A percentile compares a stretch with the other conserved stretches of the same genome.
Evolutionary conservation across 37 sponge, comb jelly and placozoan species (phyloP).

Genomic region (Eunapius fragilis): DNA sequence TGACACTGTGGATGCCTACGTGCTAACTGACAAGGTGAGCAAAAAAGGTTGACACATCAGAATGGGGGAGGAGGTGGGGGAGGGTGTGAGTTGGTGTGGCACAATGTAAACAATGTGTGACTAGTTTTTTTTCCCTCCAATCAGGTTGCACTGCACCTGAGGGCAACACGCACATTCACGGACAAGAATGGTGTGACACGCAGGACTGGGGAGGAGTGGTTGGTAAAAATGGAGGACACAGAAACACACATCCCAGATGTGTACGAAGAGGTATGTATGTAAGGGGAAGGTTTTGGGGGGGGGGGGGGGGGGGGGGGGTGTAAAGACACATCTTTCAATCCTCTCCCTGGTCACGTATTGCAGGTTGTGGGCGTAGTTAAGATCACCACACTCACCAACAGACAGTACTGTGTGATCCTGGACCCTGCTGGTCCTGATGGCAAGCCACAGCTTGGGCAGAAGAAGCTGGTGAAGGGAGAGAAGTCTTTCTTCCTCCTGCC

Average conservation of each 20-base stretch:
- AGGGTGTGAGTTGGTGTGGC: neutral
- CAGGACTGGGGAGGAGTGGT: constrained; percentile 99
- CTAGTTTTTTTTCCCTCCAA: neutral
- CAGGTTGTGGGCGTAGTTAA: constrained; percentile 83
- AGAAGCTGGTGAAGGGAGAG: constrained; percentile 97
- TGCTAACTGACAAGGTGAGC: constrained; percentile 96
- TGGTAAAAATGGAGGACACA: constrained; percentile 97
- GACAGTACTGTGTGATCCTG: constrained; percentile 98
- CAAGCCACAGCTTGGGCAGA: constrained; percentile 98
- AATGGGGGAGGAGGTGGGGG: neutral
- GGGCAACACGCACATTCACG: constrained; percentile 88
- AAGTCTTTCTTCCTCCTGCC: constrained; percentile 99
- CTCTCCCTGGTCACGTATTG: neutral
- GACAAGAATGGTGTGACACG: constrained; percentile 85
- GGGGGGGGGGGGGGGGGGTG: neutral
- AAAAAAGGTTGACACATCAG: neutral
- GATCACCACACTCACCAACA: constrained; percentile 96
- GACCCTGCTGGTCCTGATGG: constrained; percentile 94
- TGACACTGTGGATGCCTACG: constrained; percentile 92
- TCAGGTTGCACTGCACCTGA: constrained; percentile 96
- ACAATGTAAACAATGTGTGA: neutral
- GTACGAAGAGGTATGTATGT: constrained; percentile 82
- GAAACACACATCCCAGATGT: constrained; percentile 99
- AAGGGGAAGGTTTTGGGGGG: neutral
- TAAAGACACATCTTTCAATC: neutral